These are phyloP conservation scores for Eupithecia insigniata DNA, from an alignment of 2,888 invertebrate species.

Conservation along the genomic window DNA sequence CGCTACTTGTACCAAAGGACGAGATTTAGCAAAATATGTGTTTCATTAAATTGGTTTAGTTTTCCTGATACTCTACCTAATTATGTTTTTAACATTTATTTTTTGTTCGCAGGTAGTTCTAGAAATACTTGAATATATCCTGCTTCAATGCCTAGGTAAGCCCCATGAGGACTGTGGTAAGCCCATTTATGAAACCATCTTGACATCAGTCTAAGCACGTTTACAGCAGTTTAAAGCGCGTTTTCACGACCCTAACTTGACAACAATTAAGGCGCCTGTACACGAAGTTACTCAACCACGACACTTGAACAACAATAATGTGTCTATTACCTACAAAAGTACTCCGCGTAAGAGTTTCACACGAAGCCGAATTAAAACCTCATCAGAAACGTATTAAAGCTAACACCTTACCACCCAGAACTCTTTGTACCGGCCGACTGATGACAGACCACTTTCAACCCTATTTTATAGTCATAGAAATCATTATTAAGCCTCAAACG, in stretches of 20 bases:
- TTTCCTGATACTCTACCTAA: neutral
- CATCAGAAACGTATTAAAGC: constrained; percentile 80
- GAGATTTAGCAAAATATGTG: neutral
- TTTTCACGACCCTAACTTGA: constrained; percentile 23
- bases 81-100: neutral
- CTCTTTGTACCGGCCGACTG: constrained; percentile 42
- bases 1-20: too few species aligned
- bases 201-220: neutral
- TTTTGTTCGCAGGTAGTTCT: constrained; percentile 13
- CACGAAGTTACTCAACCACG: constrained; percentile 31
- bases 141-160: neutral
- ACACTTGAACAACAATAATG: constrained; percentile 34
- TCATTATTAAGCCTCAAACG: constrained; percentile 20
- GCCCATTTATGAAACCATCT: neutral
- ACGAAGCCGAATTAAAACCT: constrained; percentile 79
- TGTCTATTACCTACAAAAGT: constrained; percentile 39
- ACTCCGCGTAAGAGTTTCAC: constrained; percentile 75
- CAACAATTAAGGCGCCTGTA: constrained; percentile 33
- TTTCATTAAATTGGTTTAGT: neutral
- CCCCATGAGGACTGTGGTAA: neutral
- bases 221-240: neutral
- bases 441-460: constrained; percentile 38
- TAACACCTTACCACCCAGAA: constrained; percentile 69
- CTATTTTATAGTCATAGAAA: constrained; percentile 25
- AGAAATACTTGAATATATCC: neutral